Conservation (phyloP, 1,140 invertebrate genomes). For the Hyles euphorbiae region DNA sequence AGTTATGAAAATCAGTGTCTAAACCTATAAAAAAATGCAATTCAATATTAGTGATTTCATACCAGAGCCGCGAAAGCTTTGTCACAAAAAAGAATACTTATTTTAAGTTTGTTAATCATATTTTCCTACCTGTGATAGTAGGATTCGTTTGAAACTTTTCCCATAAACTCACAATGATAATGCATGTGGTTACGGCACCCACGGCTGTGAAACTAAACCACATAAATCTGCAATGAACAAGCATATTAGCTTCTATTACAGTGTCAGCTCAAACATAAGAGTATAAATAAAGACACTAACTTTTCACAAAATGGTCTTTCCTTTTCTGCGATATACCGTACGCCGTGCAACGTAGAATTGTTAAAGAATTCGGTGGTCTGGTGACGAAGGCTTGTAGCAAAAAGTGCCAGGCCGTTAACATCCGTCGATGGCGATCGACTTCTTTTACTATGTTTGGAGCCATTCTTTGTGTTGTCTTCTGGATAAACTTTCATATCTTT, state of each 20-base stretch:
- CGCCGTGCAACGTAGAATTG: constrained; percentile 82
- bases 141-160: constrained; percentile 88
- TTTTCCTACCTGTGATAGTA: constrained; percentile 80
- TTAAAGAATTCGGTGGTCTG: constrained; percentile 83
- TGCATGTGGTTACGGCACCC: constrained; percentile 79
- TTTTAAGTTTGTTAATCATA: background rate
- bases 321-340: constrained; percentile 82
- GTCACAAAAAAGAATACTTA: too few relatives aligned
- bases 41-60: background rate
- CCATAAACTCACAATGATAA: constrained; percentile 84
- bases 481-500: constrained; percentile 48
- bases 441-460: constrained; percentile 21
- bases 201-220: constrained; percentile 83
- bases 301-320: constrained; percentile 82
- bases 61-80: too few relatives aligned
- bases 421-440: constrained; percentile 23
- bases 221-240: constrained; percentile 76
- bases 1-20: constrained; percentile 84
- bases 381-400: constrained; percentile 77
- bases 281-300: constrained; percentile 51
- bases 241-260: background rate
- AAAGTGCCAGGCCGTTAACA: constrained; percentile 49
- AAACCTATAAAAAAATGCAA: constrained; percentile 71
- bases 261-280: background rate
- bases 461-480: constrained; percentile 24